Evolutionary conservation across 1,140 invertebrate species (phyloP), one percentile per base, ranked within the genome.

Genomic region (Hylaeus anthracinus): DNA sequence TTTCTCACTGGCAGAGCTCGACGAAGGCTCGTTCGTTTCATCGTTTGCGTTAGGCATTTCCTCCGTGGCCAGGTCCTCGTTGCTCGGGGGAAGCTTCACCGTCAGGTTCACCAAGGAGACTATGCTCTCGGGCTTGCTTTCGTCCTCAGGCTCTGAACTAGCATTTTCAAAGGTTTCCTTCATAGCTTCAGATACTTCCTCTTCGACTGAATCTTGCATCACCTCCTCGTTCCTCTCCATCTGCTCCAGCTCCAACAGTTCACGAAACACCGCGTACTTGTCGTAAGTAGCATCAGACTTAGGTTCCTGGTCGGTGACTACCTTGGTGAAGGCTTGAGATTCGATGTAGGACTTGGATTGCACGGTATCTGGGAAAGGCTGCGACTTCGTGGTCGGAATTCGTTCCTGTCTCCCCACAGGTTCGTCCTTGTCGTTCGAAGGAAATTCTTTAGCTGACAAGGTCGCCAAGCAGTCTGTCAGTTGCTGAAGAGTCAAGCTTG

Each of bases 191-290:
- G 88, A 82, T 48, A 86, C 87, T 56, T 93, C 92, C 41, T 86
- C 90, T 15, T 90, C 88, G 37, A 88, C 87, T 2, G 72, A 74
- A 3, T 86, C 81, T 91, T 76, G 91, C 92, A 79, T 70, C 5
- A 5, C 48, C 5, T 82, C 70, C 0, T 83, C 76, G 75, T 60
- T 86, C 84, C 53, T 89, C 67, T 75, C 94, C 89, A 95, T 94
- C 10, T 95, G 90, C 89, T 97, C 96, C 90, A 96, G 93, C 80
- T 96, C 96, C 37, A 97, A 94, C 72, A 98, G 94, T 94, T 98
- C 97, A 80, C 97, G 94, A 88, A 98, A 98, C 0, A 97, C 97
- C 0, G 97, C 97, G 90, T 98, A 98, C 81, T 97, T 95, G 88
- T 98, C 97, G 83, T 95, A 95, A 6, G 93, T 93, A 55, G 93